Evolutionary conservation across 1,140 invertebrate genomes (phyloP).

Genomic region (Euwallacea fornicatus): DNA sequence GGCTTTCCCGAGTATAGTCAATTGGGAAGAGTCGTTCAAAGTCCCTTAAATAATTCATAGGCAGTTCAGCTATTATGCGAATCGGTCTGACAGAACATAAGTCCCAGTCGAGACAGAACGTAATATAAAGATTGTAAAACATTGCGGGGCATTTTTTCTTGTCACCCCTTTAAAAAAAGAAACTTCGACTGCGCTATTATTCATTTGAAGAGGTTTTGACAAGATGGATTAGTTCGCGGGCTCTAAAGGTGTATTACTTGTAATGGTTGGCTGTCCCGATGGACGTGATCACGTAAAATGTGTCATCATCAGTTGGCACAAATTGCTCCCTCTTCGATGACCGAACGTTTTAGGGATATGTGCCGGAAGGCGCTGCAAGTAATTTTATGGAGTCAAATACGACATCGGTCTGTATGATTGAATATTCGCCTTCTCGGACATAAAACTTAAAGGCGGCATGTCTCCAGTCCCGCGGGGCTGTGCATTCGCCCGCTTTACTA

Average conservation of each 20-base stretch:
- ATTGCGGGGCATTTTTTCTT: constrained; percentile 45
- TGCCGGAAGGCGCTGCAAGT: constrained; percentile 5
- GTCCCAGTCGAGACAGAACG: constrained; percentile 43
- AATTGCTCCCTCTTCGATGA: not conserved
- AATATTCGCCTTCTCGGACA: constrained; percentile 31
- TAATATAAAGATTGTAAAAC: constrained; percentile 49
- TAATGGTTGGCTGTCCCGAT: too few relatives aligned
- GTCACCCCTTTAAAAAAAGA: constrained; percentile 29
- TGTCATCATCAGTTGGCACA: not conserved
- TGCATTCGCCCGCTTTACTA: constrained; percentile 44
- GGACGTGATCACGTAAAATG: not conserved
- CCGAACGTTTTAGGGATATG: not conserved
- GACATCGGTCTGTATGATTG: constrained; percentile 37
- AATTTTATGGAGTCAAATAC: constrained; percentile 34
- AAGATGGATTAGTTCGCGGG: constrained; percentile 9
- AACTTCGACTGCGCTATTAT: constrained; percentile 14
- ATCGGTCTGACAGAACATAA: constrained; percentile 45
- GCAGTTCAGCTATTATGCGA: constrained; percentile 8
- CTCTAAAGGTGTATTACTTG: too few relatives aligned
- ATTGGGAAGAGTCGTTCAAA: not conserved
- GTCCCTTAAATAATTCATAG: not conserved
- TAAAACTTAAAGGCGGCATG: constrained; percentile 36
- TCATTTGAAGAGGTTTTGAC: constrained; percentile 16
- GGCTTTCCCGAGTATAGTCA: too few relatives aligned
- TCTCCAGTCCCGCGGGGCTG: constrained; percentile 38